Evolutionary conservation across 2,113 vertebrate species (phyloP), one percentile per base, ranked within the genome.

Genomic region (Zingel zingel): DNA sequence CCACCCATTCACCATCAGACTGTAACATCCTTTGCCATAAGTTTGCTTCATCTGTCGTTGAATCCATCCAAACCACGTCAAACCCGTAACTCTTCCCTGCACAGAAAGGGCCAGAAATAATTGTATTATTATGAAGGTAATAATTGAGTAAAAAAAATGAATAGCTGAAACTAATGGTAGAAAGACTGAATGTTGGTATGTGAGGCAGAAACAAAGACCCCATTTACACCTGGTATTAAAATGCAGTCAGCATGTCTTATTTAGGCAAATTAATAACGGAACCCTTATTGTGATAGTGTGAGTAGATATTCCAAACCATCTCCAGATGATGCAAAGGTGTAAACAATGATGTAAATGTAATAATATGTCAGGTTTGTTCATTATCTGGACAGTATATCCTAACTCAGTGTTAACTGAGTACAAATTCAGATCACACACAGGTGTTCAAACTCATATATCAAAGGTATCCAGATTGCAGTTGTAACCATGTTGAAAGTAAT

Each of bases 11-110:
- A 81, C 97, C 96, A 0, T 96, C 94, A 0, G 93, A 95, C 6
- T 93, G 92, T 21, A 97, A 95, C 97, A 98, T 98, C 90, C 92
- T 97, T 64, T 97, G 93, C 98, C 98, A 99, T 59, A 99, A 90
- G 59, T 84, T 88, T 12, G 89, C 91, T 94, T 99, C 98, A 2
- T 93, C 95, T 66, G 91, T 70, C 0, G 94, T 97, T 2, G 98
- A 99, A 89, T 99, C 98, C 98, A 99, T 99, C 98, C 98, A 99
- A 23, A 93, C 94, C 57, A 97, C 98, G 1, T 91, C 88, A 51
- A 94, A 93, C 16, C 97, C 97, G 11, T 98, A 98, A 90, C 97
- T 98, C 94, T 95, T 96, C 39, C 98, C 98, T 99, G 88, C 63
- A 89, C 2, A 78, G 61, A 91, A 9, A 88, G 56, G 13, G 19